Evolutionary conservation across 2,113 vertebrate genomes (phyloP).

Genomic region (Apteryx mantelli): DNA sequence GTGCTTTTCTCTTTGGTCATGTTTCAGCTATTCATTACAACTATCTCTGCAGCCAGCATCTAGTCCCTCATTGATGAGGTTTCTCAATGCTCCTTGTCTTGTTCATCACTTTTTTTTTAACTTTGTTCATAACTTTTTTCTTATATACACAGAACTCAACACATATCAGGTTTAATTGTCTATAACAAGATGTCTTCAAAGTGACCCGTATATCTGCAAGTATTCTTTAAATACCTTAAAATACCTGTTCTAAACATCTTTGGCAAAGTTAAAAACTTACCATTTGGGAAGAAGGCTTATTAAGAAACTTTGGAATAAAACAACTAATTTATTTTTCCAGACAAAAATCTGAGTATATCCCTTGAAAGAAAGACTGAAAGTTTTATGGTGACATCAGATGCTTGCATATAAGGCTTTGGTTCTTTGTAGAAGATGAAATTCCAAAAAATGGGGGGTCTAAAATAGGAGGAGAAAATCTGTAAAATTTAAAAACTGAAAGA

Average conservation of each 20-base stretch:
- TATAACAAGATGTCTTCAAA: background rate
- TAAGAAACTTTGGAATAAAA: background rate
- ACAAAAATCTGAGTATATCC: background rate
- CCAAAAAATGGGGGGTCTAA: accelerated
- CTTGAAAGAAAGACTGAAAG: background rate
- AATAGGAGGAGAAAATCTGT: background rate
- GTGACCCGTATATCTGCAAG: background rate
- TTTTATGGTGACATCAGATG: background rate
- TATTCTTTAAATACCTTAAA: background rate
- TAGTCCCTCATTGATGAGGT: background rate
- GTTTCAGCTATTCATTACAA: background rate
- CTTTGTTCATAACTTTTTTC: background rate
- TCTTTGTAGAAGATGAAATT: background rate
- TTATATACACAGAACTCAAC: background rate
- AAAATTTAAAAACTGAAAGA: background rate
- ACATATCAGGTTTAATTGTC: background rate
- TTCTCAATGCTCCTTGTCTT: background rate
- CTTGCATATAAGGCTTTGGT: background rate
- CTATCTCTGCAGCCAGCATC: background rate
- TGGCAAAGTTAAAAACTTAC: background rate
- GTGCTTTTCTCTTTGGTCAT: background rate
- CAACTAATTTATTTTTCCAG: background rate
- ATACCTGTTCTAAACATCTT: background rate
- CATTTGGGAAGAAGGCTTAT: background rate
- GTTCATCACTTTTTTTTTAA: background rate